A percentile compares a stretch with the other conserved stretches of the same genome.
phyloP scores from a whole-genome alignment of 2,888 invertebrate genomes.

The Eupithecia vulgata region DNA sequence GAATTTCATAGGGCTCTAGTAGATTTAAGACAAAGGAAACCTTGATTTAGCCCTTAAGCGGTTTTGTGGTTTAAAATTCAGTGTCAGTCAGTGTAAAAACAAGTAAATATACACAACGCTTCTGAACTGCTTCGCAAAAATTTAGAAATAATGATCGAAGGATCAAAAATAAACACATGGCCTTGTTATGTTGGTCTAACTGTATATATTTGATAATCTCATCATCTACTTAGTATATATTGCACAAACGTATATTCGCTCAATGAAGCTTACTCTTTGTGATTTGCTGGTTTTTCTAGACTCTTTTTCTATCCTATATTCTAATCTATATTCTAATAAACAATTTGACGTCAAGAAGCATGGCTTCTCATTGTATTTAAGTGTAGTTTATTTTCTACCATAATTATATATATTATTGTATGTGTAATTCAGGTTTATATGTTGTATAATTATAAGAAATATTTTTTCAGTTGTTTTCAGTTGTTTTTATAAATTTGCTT shows the following conservation, averaged over 20 bases:
- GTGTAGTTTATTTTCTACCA: constrained; percentile 54
- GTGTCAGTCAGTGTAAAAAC: neutral
- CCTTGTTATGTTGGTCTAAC: constrained; percentile 62
- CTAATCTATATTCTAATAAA: constrained; percentile 60
- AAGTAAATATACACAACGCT: neutral
- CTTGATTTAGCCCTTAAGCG: neutral
- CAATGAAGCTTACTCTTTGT: constrained; percentile 72
- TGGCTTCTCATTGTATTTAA: constrained; percentile 64
- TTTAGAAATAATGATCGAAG: constrained; percentile 7
- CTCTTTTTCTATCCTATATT: constrained; percentile 65
- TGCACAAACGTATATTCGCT: constrained; percentile 71
- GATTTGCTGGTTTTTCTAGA: constrained; percentile 80
- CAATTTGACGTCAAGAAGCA: constrained; percentile 63
- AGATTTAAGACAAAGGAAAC: neutral
- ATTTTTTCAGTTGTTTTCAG: neutral
- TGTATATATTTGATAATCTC: constrained; percentile 54
- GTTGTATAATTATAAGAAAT: neutral
- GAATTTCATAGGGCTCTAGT: constrained; percentile 14
- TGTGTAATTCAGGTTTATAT: neutral
- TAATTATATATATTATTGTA: neutral
- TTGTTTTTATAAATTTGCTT: neutral
- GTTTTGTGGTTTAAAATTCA: no score
- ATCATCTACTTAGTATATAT: constrained; percentile 44
- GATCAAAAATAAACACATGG: constrained; percentile 43
- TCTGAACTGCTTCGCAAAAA: constrained; percentile 1